Conservation (phyloP, 2,113 vertebrate genomes). For the Atlantisia rogersi region DNA sequence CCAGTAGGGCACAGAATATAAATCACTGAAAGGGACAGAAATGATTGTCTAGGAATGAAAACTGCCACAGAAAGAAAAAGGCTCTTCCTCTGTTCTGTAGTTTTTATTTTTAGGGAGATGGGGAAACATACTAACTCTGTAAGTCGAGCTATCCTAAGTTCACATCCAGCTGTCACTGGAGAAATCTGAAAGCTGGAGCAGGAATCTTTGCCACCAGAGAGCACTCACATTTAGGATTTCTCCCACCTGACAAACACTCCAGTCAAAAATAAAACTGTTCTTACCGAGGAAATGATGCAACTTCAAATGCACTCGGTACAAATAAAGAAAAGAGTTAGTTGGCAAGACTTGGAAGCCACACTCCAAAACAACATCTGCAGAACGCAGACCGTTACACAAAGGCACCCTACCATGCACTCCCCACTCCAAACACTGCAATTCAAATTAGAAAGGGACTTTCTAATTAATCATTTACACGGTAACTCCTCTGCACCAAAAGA, state of each 20-base stretch:
- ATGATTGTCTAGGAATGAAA: background rate
- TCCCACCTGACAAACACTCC: conserved; percentile 59
- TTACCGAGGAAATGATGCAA: conserved; percentile 76
- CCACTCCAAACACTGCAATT: background rate
- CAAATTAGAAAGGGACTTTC: background rate
- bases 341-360: conserved; percentile 40
- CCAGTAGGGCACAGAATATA: background rate
- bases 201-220: conserved; percentile 48
- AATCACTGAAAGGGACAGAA: background rate
- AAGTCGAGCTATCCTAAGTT: background rate
- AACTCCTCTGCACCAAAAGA: background rate
- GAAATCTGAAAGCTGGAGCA: background rate
- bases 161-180: background rate
- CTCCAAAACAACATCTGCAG: conserved; percentile 73
- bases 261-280: conserved; percentile 62
- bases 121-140: background rate
- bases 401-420: background rate
- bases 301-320: conserved; percentile 50
- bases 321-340: conserved; percentile 55
- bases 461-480: background rate
- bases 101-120: background rate
- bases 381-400: background rate
- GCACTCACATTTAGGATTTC: conserved; percentile 58
- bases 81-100: background rate
- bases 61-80: background rate